These are phyloP conservation scores for Eptesicus fuscus DNA, from an alignment of 2,113 vertebrate species.

Conservation along the genomic window DNA sequence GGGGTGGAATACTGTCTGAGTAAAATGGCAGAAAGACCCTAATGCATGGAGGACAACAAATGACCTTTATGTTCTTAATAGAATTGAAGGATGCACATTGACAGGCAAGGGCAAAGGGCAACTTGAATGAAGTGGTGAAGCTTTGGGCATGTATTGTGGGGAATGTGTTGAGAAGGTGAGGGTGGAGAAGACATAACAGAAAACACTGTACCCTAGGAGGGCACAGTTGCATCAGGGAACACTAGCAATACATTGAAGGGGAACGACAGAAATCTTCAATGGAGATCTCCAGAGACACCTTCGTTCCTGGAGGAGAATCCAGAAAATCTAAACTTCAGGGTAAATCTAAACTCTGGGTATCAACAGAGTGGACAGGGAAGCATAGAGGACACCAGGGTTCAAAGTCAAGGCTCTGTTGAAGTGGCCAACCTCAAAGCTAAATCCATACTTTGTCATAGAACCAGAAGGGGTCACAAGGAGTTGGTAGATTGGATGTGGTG, in stretches of 20 bases:
- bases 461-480: accelerated
- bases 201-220: background rate
- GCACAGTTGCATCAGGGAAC: accelerated
- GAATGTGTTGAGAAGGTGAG: too few species aligned
- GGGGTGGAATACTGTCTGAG: accelerated
- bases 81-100: background rate
- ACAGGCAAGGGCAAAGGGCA: too few species aligned
- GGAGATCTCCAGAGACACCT: background rate
- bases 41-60: background rate
- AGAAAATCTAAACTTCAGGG: too few species aligned
- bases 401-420: background rate
- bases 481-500: accelerated
- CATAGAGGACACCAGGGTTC: accelerated
- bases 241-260: accelerated
- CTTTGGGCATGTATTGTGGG: background rate
- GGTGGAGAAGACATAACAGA: background rate
- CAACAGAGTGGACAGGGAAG: background rate
- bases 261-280: accelerated
- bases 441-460: accelerated
- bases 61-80: accelerated
- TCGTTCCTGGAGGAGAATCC: accelerated
- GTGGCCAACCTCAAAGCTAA: accelerated
- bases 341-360: too few species aligned
- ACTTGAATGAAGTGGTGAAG: accelerated
- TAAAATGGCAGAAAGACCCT: background rate